Evolutionary conservation across 2,888 invertebrate species (phyloP).

Genomic region (Fragum whitleyi): DNA sequence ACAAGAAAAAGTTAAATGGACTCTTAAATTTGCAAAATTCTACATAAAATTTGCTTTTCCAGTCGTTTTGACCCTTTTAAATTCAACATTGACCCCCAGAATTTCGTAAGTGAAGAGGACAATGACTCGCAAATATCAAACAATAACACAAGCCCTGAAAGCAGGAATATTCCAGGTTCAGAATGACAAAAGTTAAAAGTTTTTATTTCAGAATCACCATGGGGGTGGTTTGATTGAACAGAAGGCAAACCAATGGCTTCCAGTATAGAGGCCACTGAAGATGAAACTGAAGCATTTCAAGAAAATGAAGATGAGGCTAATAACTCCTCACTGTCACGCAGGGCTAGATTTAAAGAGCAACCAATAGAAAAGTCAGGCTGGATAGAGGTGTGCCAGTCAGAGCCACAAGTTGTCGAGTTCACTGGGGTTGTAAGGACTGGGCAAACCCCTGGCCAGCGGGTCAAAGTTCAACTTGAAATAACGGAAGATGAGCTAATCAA

Average conservation of each 20-base stretch:
- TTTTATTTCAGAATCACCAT: neutral
- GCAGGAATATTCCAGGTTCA: too few species aligned
- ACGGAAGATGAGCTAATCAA: slow-evolving; percentile 90
- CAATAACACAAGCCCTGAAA: too few species aligned
- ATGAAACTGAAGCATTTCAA: slow-evolving; percentile 3
- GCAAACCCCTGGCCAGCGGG: slow-evolving; percentile 88
- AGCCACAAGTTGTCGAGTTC: slow-evolving; percentile 58
- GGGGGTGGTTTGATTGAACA: neutral
- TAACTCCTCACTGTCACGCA: slow-evolving; percentile 43
- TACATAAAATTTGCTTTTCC: too few species aligned
- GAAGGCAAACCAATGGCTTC: too few species aligned
- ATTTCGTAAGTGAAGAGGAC: too few species aligned
- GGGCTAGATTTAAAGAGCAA: slow-evolving; percentile 57
- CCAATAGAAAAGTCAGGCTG: slow-evolving; percentile 63
- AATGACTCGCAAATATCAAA: too few species aligned
- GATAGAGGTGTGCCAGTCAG: slow-evolving; percentile 55
- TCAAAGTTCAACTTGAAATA: slow-evolving; percentile 88
- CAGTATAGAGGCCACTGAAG: slow-evolving; percentile 40
- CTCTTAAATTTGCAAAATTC: too few species aligned
- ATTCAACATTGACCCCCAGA: too few species aligned
- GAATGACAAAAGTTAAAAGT: too few species aligned
- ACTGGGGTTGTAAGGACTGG: slow-evolving; percentile 87
- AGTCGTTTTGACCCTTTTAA: too few species aligned
- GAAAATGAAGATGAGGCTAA: slow-evolving; percentile 9
- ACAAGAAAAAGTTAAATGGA: too few species aligned